Conservation (phyloP, 2,888 invertebrate species). For the Odontomyia ornata region DNA sequence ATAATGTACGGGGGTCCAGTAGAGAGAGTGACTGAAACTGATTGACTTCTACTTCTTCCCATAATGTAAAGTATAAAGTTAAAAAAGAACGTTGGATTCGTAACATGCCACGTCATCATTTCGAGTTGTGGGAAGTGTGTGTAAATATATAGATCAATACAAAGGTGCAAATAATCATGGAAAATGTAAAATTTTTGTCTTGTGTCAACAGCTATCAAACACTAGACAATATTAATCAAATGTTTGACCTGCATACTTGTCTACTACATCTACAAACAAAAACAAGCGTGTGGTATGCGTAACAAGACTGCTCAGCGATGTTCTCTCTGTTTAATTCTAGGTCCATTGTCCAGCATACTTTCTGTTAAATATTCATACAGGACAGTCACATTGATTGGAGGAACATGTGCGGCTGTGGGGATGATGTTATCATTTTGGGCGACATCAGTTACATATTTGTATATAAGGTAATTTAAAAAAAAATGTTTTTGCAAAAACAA, state of each 20-base stretch:
- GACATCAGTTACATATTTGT: constrained; percentile 79
- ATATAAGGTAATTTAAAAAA: constrained; percentile 70
- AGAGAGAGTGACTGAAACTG: background rate
- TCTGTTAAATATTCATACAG: constrained; percentile 85
- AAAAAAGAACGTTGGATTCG: background rate
- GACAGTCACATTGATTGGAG: constrained; percentile 84
- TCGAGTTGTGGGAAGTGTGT: background rate
- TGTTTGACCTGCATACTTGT: constrained; percentile 1
- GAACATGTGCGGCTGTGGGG: constrained; percentile 81
- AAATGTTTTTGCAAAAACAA: background rate
- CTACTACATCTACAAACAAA: constrained; percentile 16
- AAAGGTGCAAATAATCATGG: constrained; percentile 4
- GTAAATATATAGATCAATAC: background rate
- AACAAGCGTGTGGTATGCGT: constrained; percentile 35
- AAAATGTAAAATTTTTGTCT: background rate
- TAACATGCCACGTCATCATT: background rate
- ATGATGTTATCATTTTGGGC: constrained; percentile 87
- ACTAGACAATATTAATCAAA: background rate
- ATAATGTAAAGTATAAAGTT: background rate
- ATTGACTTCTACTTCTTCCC: constrained; percentile 28
- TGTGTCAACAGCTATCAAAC: background rate
- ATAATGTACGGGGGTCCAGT: background rate
- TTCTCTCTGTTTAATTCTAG: constrained; percentile 64
- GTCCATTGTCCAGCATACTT: constrained; percentile 84
- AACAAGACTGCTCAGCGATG: constrained; percentile 37